Evolutionary conservation across 2,888 invertebrate species (phyloP), one percentile per base, ranked within the genome.

Genomic region (Germaria angustata): DNA sequence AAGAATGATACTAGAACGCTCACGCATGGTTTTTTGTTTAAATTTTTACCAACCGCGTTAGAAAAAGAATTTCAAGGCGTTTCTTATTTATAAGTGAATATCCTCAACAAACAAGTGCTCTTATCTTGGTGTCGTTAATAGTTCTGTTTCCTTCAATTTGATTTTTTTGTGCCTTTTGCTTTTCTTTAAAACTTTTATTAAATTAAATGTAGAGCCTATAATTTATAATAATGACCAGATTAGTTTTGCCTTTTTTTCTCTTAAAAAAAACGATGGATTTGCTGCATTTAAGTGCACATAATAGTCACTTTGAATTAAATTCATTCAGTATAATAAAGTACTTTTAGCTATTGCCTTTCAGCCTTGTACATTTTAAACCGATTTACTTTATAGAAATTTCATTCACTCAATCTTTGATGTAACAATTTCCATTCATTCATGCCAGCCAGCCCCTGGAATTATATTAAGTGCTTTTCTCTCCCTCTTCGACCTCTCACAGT

Each of bases 171-270:
- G 11, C 1, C 8, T 7, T 24, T 51, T 32, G 28, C 2, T 66
- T 24, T 36, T 49, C 5, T 28, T 55, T 55, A 5, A 51, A 20
- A 28, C 13, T 57, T 34, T 49, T 63, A 39, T 49, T 69, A 11
- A 39, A 51, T 78, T 59, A n/a, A 36, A 46, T 69, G 15, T n/a
- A 32, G 39, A 79, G 22, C 39, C 82, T 66, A 75, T 82, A 82
- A 79, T 79, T 79, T 76, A 75, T 61, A 76, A 66, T 75, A 73
- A 82, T 69, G 57, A 69, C 34, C 51, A 46, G 82, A 75, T 78
- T 81, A 78, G 39, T 57, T 76, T 63, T 73, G 1, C 1, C 61
- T 32, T 55, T 69, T 17, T 68, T 53, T 59, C 55, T 51, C 49
- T 36, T n/a, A 34, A 9, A 28, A 28, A 28, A 28, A 39, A 36